Conservation (phyloP, 2,113 vertebrate genomes). For the Eptesicus fuscus region DNA sequence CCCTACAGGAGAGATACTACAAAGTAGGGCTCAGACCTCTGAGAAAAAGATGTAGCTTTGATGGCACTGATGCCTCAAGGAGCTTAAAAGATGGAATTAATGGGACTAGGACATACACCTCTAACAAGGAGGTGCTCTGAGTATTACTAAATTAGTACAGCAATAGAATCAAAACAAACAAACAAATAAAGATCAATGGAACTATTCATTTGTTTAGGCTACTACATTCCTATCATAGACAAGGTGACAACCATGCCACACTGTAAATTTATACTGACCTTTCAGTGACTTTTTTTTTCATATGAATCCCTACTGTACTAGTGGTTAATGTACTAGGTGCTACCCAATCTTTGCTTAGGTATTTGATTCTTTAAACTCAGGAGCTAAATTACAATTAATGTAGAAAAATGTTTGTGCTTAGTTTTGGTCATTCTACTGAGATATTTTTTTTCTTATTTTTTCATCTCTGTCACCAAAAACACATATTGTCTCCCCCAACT, state of each 20-base stretch:
- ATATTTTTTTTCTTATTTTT: not conserved
- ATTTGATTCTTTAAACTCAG: not conserved
- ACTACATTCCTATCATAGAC: not conserved
- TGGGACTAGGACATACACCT: not conserved
- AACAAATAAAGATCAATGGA: not conserved
- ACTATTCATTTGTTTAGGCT: not conserved
- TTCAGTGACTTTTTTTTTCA: not conserved
- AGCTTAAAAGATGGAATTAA: not conserved
- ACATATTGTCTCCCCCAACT: not conserved
- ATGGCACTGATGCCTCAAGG: not conserved
- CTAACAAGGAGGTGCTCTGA: not conserved
- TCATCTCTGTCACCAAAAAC: not conserved
- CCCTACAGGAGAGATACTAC: not conserved
- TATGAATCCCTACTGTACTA: not conserved
- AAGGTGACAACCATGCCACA: not conserved
- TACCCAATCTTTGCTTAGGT: not conserved
- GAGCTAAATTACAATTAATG: not conserved
- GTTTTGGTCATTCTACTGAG: not conserved
- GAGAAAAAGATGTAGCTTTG: not conserved
- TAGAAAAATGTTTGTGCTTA: not conserved
- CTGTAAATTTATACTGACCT: not conserved
- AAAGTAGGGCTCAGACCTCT: not conserved
- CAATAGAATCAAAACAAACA: not conserved
- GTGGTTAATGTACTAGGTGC: not conserved
- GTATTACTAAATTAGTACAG: not conserved